Percentiles rank a stretch among this genome's conserved stretches.
Conservation (phyloP, 2,113 vertebrate species). For the Diphyllodes magnificus region DNA sequence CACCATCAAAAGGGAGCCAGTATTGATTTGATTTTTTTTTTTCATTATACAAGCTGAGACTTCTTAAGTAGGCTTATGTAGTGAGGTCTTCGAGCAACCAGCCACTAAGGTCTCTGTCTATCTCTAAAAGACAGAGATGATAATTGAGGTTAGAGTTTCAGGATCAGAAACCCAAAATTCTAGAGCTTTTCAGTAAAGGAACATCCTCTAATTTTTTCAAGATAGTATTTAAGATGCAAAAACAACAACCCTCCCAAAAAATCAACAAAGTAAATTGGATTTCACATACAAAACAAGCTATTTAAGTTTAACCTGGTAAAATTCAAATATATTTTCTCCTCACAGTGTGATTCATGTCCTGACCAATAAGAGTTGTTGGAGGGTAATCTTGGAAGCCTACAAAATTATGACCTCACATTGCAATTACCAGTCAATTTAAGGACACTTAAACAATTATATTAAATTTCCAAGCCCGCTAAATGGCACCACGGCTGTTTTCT, state of each 20-base stretch:
- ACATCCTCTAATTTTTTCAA: not conserved
- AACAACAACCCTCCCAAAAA: not conserved
- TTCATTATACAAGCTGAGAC: not conserved
- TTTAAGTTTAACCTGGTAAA: not conserved
- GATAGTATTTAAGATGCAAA: not conserved
- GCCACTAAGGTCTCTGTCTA: not conserved
- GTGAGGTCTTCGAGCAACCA: not conserved
- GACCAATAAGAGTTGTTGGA: constrained; percentile 1
- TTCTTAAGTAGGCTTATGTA: not conserved
- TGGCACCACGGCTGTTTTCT: constrained; percentile 61
- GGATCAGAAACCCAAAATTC: not conserved
- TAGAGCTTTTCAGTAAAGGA: not conserved
- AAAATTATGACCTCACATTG: constrained; percentile 50
- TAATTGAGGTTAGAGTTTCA: not conserved
- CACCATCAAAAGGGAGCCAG: not conserved
- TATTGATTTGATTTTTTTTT: not conserved
- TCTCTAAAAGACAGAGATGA: not conserved
- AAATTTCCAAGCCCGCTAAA: constrained; percentile 55
- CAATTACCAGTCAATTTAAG: constrained; percentile 72
- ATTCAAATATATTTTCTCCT: not conserved
- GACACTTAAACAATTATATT: constrained; percentile 63
- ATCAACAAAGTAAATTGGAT: not conserved
- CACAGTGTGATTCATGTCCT: not conserved
- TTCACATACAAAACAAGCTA: not conserved
- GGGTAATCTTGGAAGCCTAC: constrained; percentile 54